Percentiles rank a stretch among this genome's conserved stretches.
Evolutionary conservation across 2,888 invertebrate species (phyloP).

Genomic region (Drosophila maculinotata): DNA sequence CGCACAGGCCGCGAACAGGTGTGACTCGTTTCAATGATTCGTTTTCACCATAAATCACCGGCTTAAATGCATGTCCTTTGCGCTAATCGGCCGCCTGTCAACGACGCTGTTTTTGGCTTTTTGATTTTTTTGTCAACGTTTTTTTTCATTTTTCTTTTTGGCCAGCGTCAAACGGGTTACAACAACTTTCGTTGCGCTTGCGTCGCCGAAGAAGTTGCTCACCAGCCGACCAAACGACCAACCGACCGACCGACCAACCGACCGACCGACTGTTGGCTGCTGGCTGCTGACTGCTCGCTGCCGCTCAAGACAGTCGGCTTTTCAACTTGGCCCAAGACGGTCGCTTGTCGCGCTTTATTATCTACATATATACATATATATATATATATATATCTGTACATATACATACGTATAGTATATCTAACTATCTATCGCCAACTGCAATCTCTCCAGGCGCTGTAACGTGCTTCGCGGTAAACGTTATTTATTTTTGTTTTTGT

Average conservation of each 20-base stretch:
- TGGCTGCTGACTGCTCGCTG: constrained; percentile 13
- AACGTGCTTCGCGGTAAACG: no score
- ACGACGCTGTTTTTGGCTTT: constrained; percentile 7
- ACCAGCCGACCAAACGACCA: neutral
- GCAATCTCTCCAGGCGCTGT: no score
- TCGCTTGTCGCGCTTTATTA: constrained; percentile 35
- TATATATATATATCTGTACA: no score
- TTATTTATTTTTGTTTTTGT: neutral
- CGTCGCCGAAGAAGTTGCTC: constrained; percentile 55
- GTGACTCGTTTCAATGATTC: constrained; percentile 31
- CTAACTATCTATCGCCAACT: no score
- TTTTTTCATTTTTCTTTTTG: neutral
- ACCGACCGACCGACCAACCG: no score
- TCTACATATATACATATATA: no score
- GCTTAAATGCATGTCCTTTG: constrained; percentile 47
- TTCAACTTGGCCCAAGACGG: constrained; percentile 62
- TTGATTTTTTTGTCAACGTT: neutral
- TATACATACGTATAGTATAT: no score
- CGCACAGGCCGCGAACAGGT: constrained; percentile 36
- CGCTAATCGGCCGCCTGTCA: constrained; percentile 44
- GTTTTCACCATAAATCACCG: constrained; percentile 50
- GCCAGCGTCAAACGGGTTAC: constrained; percentile 58
- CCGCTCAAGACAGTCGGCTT: constrained; percentile 61
- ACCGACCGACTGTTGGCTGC: no score
- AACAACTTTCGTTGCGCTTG: constrained; percentile 70